Evolutionary conservation across 2,888 invertebrate species (phyloP).

Genomic region (Cheiracanthium punctorium): DNA sequence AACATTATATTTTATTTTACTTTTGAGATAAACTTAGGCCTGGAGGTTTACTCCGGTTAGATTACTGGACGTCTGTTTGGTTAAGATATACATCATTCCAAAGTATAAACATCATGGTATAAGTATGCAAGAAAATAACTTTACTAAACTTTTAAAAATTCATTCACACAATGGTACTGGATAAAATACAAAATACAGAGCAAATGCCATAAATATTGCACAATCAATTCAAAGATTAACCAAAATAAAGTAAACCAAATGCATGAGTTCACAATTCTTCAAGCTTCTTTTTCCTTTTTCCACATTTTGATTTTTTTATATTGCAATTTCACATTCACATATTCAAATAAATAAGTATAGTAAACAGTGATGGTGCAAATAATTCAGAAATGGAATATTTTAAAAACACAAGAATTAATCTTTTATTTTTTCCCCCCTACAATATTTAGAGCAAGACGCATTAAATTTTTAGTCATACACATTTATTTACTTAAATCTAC

Average conservation of each 20-base stretch:
- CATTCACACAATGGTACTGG: too few relatives aligned
- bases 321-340: background rate
- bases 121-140: too few relatives aligned
- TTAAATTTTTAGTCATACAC: background rate
- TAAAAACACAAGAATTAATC: background rate
- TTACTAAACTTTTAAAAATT: too few relatives aligned
- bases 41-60: too few relatives aligned
- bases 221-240: background rate
- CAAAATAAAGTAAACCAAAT: background rate
- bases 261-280: background rate
- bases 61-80: too few relatives aligned
- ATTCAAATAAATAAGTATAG: background rate
- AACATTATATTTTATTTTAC: too few relatives aligned
- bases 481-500: constrained; percentile 46
- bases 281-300: background rate
- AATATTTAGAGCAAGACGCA: background rate
- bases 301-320: constrained; percentile 45
- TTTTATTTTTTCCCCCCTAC: background rate
- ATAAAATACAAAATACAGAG: too few relatives aligned
- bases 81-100: too few relatives aligned
- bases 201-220: constrained; percentile 36
- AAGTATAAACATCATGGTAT: too few relatives aligned
- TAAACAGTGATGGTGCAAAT: constrained; percentile 4
- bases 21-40: too few relatives aligned
- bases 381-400: background rate